Evolutionary conservation across 2,797 vertebrate genomes (phyloP).

Genomic region (Falco peregrinus): DNA sequence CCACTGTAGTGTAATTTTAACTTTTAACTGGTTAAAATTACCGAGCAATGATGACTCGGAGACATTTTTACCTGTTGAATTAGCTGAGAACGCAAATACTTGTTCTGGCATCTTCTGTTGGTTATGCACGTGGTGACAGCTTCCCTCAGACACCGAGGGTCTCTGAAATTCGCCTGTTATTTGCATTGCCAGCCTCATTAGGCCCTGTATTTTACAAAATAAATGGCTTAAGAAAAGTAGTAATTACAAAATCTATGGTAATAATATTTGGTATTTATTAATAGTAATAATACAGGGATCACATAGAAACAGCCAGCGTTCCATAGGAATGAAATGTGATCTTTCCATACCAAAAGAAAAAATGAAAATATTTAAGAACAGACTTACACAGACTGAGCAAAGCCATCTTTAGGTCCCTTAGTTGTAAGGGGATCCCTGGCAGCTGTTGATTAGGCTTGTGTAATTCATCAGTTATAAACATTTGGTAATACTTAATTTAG

Average conservation of each 20-base stretch:
- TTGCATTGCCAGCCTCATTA: not conserved
- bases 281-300: not conserved
- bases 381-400: not conserved
- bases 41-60: not conserved
- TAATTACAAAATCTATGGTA: not conserved
- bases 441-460: not conserved
- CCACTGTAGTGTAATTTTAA: not conserved
- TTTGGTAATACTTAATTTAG: not conserved
- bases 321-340: not conserved
- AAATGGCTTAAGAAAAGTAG: not conserved
- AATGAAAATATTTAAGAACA: not conserved
- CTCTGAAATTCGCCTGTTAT: not conserved
- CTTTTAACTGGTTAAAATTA: constrained; percentile 14
- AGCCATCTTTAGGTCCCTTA: not conserved
- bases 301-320: not conserved
- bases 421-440: not conserved
- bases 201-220: not conserved
- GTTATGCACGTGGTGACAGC: not conserved
- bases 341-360: not conserved
- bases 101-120: not conserved
- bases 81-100: not conserved
- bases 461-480: not conserved
- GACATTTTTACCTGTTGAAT: not conserved
- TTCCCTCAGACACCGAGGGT: not conserved
- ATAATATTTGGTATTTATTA: not conserved